Conservation (phyloP, 2,888 invertebrate species). For the Drosophila quasianomalipes region DNA sequence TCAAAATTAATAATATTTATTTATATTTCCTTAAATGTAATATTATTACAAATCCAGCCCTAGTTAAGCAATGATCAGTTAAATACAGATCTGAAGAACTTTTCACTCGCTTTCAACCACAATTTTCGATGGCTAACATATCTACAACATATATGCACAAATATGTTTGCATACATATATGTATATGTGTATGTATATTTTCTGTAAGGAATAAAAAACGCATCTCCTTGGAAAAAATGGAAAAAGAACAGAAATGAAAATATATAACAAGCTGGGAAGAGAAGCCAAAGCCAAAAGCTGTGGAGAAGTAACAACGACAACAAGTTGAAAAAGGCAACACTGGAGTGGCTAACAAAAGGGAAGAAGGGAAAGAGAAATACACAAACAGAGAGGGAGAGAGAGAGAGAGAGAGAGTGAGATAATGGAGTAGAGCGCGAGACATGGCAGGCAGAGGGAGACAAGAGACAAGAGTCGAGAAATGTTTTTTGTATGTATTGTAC, state of each 20-base stretch:
- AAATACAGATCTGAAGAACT: constrained; percentile 32
- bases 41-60: background rate
- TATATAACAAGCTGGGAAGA: constrained; percentile 28
- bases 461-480: constrained; percentile 65
- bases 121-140: constrained; percentile 26
- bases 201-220: constrained; percentile 33
- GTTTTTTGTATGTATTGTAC: constrained; percentile 75
- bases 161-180: background rate
- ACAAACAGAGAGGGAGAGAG: background rate
- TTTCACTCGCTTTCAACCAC: constrained; percentile 40
- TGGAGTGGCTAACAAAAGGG: constrained; percentile 57
- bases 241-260: constrained; percentile 29
- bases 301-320: constrained; percentile 24
- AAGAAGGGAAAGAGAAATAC: constrained; percentile 21
- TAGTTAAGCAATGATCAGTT: constrained; percentile 4
- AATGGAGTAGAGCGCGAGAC: background rate
- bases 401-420: background rate
- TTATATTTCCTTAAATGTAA: background rate
- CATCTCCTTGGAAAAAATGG: constrained; percentile 51
- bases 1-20: background rate
- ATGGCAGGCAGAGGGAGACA: constrained; percentile 13
- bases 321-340: constrained; percentile 62
- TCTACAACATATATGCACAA: constrained; percentile 8
- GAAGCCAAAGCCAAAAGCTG: constrained; percentile 65
- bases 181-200: background rate